Evolutionary conservation across 2,888 invertebrate species (phyloP), one percentile per base, ranked within the genome.

Genomic region (Helobdella robusta): DNA sequence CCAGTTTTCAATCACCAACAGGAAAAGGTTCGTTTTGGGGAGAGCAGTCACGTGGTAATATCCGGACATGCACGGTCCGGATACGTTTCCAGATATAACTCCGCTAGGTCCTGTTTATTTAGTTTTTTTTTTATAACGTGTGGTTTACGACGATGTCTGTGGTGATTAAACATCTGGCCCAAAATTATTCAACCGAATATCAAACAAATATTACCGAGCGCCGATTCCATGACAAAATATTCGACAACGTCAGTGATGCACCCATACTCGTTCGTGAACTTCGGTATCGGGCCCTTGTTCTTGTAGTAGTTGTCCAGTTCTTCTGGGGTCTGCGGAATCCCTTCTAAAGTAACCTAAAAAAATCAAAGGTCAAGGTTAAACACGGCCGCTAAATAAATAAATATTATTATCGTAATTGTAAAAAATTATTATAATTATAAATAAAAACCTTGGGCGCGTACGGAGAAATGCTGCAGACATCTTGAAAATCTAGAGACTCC

Each of bases 41-140:
- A 80, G 71, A 2, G 76, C 75, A 2, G 77, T 78, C 15, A 80
- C 77, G 69, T 80, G 80, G 70, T 80, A 80, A 70, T 78, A 80
- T 2, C 80, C 80, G 18, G 78, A 77, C 79, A 79, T 80, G 70
- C 80, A 80, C 0, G 80, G 80, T 1, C 80, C 80, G 2, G 77
- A 77, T 4, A 80, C 78, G 71, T 80, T 80, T 4, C 79, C 79
- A 15, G 77, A 77, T 18, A 80, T 73, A 78, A 80, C 79, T 46
- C 75, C 73, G 72, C 78, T 79, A 1, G 75, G 73, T 36, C 75
- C 78, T 78, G 72, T 1, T n/a, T n/a, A n/a, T n/a, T n/a, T n/a
- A n/a, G n/a, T n/a, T n/a, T n/a, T n/a, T n/a, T n/a, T n/a, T n/a
- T n/a, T n/a, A n/a, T n/a, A n/a, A n/a, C n/a, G n/a, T n/a, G n/a